These are phyloP conservation scores for Paratrypauchen microcephalus DNA, from an alignment of 2,797 vertebrate genomes.

Conservation along the genomic window DNA sequence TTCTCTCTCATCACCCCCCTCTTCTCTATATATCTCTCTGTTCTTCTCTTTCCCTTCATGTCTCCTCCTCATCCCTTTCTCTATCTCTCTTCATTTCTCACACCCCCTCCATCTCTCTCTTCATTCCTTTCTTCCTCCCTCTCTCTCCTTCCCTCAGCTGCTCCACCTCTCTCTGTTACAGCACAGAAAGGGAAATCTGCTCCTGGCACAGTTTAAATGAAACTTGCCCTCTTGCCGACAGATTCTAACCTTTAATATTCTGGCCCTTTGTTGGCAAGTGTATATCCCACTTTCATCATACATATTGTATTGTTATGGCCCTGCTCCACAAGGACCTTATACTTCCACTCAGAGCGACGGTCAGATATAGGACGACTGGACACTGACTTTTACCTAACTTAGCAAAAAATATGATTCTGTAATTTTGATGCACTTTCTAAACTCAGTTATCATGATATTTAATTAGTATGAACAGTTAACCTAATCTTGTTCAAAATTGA, in stretches of 20 bases:
- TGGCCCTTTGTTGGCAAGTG: slow-evolving; percentile 68
- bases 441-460: background rate
- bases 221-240: slow-evolving; percentile 71
- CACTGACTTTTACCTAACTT: slow-evolving; percentile 43
- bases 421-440: slow-evolving; percentile 33
- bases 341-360: slow-evolving; percentile 26
- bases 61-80: background rate
- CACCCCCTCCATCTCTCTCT: slow-evolving; percentile 2
- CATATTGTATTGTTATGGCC: slow-evolving; percentile 62
- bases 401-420: slow-evolving; percentile 36
- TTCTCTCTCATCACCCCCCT: background rate
- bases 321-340: slow-evolving; percentile 51
- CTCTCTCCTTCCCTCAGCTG: background rate
- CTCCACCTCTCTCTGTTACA: slow-evolving; percentile 44
- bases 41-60: too few species aligned
- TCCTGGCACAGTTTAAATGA: slow-evolving; percentile 77
- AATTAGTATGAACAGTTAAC: too few species aligned
- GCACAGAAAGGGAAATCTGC: slow-evolving; percentile 61
- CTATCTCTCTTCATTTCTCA: background rate
- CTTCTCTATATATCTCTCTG: background rate
- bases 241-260: slow-evolving; percentile 79
- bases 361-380: slow-evolving; percentile 33
- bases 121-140: background rate
- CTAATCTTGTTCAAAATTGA: too few species aligned
- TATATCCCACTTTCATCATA: slow-evolving; percentile 72